Evolutionary conservation across 1,140 invertebrate genomes (phyloP).

Genomic region (Thalassaphorura encarpata): DNA sequence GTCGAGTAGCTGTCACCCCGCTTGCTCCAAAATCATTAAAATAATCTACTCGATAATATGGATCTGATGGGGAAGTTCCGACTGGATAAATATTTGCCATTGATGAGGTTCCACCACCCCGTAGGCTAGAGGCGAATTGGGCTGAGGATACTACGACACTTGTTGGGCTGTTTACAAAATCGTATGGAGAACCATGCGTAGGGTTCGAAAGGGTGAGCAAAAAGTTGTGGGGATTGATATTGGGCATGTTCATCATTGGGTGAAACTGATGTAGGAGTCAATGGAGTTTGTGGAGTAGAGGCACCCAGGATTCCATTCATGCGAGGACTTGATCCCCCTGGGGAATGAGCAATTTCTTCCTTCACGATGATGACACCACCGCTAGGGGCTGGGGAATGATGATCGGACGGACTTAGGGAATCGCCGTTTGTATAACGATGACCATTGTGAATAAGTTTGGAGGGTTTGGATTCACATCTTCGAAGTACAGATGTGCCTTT

Average conservation of each 20-base stretch:
- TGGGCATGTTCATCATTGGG: slow-evolving; percentile 18
- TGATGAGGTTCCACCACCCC: slow-evolving; percentile 5
- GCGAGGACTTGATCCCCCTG: slow-evolving; percentile 22
- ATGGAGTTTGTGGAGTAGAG: not conserved
- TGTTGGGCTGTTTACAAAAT: slow-evolving; percentile 1
- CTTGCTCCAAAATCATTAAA: slow-evolving; percentile 35
- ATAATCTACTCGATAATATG: slow-evolving; percentile 32
- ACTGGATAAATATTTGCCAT: slow-evolving; percentile 17
- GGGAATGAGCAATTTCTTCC: slow-evolving; percentile 23
- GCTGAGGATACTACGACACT: slow-evolving; percentile 20
- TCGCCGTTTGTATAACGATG: slow-evolving; percentile 26
- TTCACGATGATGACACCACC: slow-evolving; percentile 25
- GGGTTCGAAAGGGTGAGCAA: slow-evolving; percentile 22
- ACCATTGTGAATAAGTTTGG: slow-evolving; percentile 21
- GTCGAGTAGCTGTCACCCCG: slow-evolving; percentile 18
- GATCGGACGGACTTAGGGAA: not conserved
- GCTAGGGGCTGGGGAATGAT: slow-evolving; percentile 1
- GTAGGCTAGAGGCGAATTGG: slow-evolving; percentile 14
- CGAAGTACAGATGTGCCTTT: slow-evolving; percentile 15
- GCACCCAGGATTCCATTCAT: slow-evolving; percentile 20
- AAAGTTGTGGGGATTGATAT: slow-evolving; percentile 19
- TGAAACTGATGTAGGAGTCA: slow-evolving; percentile 10
- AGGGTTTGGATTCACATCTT: slow-evolving; percentile 13
- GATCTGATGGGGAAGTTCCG: slow-evolving; percentile 10
- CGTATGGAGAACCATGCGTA: slow-evolving; percentile 16